Evolutionary conservation across 2,113 vertebrate genomes (phyloP).

Genomic region (Oceanites oceanicus): DNA sequence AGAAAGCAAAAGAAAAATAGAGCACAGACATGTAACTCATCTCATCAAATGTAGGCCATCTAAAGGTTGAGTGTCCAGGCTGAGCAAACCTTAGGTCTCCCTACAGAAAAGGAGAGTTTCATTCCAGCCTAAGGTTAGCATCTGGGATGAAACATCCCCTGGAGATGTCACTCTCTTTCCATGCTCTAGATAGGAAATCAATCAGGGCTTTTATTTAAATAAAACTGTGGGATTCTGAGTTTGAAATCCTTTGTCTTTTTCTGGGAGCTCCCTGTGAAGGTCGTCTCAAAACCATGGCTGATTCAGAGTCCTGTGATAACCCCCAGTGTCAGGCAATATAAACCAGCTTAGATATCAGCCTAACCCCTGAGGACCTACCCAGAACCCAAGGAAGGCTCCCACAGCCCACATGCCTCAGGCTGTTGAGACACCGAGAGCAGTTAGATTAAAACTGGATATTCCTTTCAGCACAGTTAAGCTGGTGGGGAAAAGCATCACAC

Average conservation of each 20-base stretch:
- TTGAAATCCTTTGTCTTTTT: neutral
- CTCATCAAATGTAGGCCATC: neutral
- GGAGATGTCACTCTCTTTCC: rapidly evolving
- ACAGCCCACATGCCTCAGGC: neutral
- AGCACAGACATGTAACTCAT: neutral
- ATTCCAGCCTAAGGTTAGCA: neutral
- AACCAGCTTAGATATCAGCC: neutral
- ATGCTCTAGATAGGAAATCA: neutral
- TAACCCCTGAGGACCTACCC: neutral
- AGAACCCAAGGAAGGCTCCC: neutral
- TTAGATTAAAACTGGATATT: neutral
- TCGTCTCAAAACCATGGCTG: neutral
- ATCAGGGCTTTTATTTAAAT: neutral
- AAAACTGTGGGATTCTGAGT: neutral
- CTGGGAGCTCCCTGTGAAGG: neutral
- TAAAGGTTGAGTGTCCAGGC: neutral
- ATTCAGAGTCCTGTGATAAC: neutral
- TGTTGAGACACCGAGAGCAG: neutral
- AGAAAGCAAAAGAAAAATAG: neutral
- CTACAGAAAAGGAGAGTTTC: neutral
- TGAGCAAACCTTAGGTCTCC: neutral
- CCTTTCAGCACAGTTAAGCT: neutral
- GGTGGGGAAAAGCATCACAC: neutral
- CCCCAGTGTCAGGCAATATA: neutral
- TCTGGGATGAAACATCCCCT: neutral